Percentiles rank a stretch among this genome's conserved stretches.
These are phyloP conservation scores for Parascotia fuliginaria DNA, from an alignment of 2,888 invertebrate genomes.

Conservation along the genomic window DNA sequence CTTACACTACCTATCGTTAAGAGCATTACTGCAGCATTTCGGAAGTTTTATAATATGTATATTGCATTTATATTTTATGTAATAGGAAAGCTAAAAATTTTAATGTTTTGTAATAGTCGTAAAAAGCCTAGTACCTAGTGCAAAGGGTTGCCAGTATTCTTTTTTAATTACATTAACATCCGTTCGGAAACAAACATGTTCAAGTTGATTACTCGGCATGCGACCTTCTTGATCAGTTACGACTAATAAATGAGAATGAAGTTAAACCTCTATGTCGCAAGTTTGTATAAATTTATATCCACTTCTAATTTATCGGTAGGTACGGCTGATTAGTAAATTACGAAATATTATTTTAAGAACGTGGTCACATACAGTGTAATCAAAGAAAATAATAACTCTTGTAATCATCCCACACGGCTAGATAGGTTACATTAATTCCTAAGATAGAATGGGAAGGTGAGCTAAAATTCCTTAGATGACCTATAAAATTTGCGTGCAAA, in stretches of 20 bases:
- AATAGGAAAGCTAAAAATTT: no score
- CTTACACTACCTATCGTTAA: no score
- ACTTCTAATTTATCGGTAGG: conserved; percentile 34
- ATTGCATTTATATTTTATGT: no score
- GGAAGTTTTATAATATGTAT: no score
- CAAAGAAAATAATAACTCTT: no score
- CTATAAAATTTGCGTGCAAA: no score
- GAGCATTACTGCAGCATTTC: no score
- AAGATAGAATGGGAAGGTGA: no score
- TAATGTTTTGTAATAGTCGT: no score
- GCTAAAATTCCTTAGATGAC: no score
- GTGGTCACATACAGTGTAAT: not conserved
- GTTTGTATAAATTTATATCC: conserved; percentile 23
- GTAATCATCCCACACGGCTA: not conserved
- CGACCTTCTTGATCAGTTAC: conserved; percentile 48
- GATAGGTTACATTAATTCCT: no score
- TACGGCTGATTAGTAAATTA: conserved; percentile 28
- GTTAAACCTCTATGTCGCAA: conserved; percentile 31
- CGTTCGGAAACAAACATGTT: conserved; percentile 35
- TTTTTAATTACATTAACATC: conserved; percentile 39
- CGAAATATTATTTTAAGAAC: conserved; percentile 18
- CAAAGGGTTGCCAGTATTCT: conserved; percentile 10
- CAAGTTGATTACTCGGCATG: conserved; percentile 37
- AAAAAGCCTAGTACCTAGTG: no score
- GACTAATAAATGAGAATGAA: conserved; percentile 42